phyloP scores from a whole-genome alignment of 2,113 vertebrate genomes.

The Strix aluco region DNA sequence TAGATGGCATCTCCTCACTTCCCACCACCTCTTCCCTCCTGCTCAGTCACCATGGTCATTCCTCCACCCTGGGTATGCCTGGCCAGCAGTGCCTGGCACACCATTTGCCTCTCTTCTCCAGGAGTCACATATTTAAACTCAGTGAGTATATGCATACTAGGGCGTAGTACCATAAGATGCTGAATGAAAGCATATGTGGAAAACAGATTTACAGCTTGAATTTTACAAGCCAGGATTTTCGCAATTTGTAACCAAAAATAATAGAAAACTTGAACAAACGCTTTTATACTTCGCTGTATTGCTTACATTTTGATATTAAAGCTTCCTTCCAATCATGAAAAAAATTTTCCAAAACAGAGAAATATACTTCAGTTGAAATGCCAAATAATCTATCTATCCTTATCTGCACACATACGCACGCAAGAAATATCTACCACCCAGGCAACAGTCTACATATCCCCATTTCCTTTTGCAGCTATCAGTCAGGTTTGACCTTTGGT shows the following conservation, averaged over 20 bases:
- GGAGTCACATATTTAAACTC: background rate
- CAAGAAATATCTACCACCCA: slow-evolving; percentile 26
- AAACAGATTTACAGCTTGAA: background rate
- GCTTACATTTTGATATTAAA: background rate
- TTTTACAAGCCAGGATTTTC: background rate
- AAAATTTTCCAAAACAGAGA: background rate
- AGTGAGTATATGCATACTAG: background rate
- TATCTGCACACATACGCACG: slow-evolving; percentile 22
- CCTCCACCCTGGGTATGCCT: background rate
- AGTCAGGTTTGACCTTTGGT: slow-evolving; percentile 55
- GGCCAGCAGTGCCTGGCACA: background rate
- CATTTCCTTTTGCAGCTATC: slow-evolving; percentile 3
- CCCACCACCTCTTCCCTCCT: background rate
- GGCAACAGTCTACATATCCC: background rate
- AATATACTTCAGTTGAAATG: background rate
- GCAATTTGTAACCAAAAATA: background rate
- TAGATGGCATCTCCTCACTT: background rate
- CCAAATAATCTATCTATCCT: background rate
- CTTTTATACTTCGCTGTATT: background rate
- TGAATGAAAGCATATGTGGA: background rate
- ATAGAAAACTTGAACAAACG: background rate
- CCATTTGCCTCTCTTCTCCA: background rate
- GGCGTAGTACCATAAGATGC: background rate
- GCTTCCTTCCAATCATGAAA: background rate
- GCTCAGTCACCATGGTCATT: background rate